Evolutionary conservation across 2,888 invertebrate genomes (phyloP), one percentile per base, ranked within the genome.

Genomic region (Caenorhabditis sulstoni): DNA sequence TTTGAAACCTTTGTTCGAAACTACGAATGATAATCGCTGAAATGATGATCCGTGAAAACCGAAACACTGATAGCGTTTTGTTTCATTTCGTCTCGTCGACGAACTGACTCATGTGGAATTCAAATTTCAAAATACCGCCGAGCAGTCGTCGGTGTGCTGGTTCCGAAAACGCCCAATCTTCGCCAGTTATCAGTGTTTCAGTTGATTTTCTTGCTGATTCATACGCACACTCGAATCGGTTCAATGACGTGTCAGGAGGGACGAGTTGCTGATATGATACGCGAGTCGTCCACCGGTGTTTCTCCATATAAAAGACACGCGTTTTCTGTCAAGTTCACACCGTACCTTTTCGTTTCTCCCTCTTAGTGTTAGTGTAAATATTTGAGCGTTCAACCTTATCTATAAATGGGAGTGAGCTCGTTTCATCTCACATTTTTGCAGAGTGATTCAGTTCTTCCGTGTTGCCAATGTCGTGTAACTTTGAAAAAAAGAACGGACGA

Each of bases 331-430:
- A 64, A 73, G 73, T 64, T 64, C 64, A 49, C 64, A 50, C 44
- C 73, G 71, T 57, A 62, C 71, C 64, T 20, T 37, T 14, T 8
- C 29, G 29, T 7, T 5, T 5, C 3, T 29, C 29, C 3, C 7
- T 29, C 29, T 3, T 7, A 29, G 14, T 62, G 57, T 71, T 29
- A 52, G 53, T 14, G 73, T 57, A 57, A 73, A 73, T 73, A 73
- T 73, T 73, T 73, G 73, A 58, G 64, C 50, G 73, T 73, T 64
- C 73, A 71, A 50, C 49, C 64, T 64, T 73, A 73, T 64, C 64
- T 64, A 64, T 64, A 64, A 64, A 73, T 57, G 64, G 62, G 22
- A 23, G 45, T 29, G 37, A 55, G 57, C 71, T 64, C 49, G 62
- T 57, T 47, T 57, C 29, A 45, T 37, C 18, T 16, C 55, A 70